phyloP scores from a whole-genome alignment of 2,888 invertebrate species.

The Callosobruchus maculatus region DNA sequence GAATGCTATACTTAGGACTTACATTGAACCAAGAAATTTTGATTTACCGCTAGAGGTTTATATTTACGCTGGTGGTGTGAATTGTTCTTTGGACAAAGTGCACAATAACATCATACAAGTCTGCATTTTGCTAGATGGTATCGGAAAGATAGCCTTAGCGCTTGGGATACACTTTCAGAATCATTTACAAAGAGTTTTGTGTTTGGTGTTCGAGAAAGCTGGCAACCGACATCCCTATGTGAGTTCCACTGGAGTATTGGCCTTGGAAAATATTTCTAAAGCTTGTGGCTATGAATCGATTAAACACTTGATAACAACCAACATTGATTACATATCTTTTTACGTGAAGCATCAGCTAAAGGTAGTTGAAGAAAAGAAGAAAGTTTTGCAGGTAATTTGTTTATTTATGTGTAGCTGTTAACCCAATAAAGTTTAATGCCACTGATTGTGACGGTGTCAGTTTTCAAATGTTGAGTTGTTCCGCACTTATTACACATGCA shows the following conservation, averaged over 20 bases:
- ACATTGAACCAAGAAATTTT: slow-evolving; percentile 55
- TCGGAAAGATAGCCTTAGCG: slow-evolving; percentile 60
- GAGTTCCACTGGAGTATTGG: slow-evolving; percentile 58
- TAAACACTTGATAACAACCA: slow-evolving; percentile 60
- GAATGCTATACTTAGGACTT: slow-evolving; percentile 35
- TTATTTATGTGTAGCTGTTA: no score
- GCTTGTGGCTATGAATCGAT: slow-evolving; percentile 57
- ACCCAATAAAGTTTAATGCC: no score
- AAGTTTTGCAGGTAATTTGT: no score
- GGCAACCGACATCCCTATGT: slow-evolving; percentile 64
- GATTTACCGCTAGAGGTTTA: slow-evolving; percentile 49
- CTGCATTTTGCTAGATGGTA: slow-evolving; percentile 67
- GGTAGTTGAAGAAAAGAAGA: not conserved
- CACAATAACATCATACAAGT: slow-evolving; percentile 63
- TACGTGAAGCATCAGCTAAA: slow-evolving; percentile 49
- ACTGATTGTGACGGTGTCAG: no score
- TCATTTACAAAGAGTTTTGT: slow-evolving; percentile 63
- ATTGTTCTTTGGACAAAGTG: slow-evolving; percentile 38
- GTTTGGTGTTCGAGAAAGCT: slow-evolving; percentile 66
- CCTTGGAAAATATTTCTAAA: slow-evolving; percentile 56
- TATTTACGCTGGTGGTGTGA: slow-evolving; percentile 30
- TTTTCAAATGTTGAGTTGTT: no score
- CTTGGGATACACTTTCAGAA: slow-evolving; percentile 55
- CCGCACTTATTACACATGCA: no score
- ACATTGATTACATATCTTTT: slow-evolving; percentile 72